A percentile compares a stretch with the other conserved stretches of the same genome.
phyloP scores from a whole-genome alignment of 2,113 vertebrate species.

The Macrotus californicus region DNA sequence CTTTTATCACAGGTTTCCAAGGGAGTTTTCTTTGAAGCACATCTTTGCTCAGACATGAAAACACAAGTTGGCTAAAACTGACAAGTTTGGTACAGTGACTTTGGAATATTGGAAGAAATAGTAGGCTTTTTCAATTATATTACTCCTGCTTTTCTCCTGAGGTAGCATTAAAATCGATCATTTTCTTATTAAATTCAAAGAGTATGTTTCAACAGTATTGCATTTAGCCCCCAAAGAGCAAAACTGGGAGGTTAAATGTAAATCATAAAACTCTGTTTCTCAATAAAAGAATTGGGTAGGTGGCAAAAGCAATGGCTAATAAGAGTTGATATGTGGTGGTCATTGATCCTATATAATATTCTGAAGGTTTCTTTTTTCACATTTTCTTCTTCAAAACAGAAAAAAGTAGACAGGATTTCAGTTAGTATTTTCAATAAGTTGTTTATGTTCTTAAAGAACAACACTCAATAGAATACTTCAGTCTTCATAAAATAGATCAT shows the following conservation, averaged over 20 bases:
- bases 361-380: slow-evolving; percentile 25
- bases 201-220: background rate
- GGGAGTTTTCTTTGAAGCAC: slow-evolving; percentile 51
- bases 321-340: background rate
- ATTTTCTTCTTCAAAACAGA: background rate
- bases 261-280: slow-evolving; percentile 18
- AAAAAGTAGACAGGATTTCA: background rate
- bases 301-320: background rate
- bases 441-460: background rate
- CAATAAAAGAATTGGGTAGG: background rate
- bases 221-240: slow-evolving; percentile 22
- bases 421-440: background rate
- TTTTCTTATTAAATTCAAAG: slow-evolving; percentile 50
- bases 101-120: slow-evolving; percentile 23
- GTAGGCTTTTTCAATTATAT: slow-evolving; percentile 15
- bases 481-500: background rate
- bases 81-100: background rate
- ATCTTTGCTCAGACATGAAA: slow-evolving; percentile 54
- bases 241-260: slow-evolving; percentile 17
- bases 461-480: background rate
- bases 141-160: background rate
- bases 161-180: background rate
- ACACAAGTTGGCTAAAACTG: slow-evolving; percentile 17
- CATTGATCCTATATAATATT: background rate
- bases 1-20: slow-evolving; percentile 67